phyloP scores from a whole-genome alignment of 2,888 invertebrate species.

The Pterobdella sp. region DNA sequence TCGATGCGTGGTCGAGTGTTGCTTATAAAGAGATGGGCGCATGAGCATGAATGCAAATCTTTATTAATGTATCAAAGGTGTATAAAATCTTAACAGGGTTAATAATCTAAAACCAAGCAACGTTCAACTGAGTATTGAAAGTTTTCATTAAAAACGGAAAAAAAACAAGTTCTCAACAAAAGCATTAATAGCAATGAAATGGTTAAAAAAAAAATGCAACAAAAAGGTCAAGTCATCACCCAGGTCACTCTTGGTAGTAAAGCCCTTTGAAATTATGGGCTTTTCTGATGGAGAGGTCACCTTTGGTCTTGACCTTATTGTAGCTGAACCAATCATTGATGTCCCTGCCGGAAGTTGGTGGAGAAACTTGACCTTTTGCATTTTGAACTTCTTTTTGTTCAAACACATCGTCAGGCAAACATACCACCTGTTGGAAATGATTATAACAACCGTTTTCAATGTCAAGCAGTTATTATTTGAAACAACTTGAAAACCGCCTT shows the following conservation, averaged over 20 bases:
- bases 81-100: too few species aligned
- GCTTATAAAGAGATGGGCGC: too few species aligned
- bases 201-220: not conserved
- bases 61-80: too few species aligned
- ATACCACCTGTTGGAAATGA: not conserved
- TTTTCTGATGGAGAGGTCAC: not conserved
- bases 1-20: too few species aligned
- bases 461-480: too few species aligned
- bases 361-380: not conserved
- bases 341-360: not conserved
- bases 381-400: not conserved
- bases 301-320: slow-evolving; percentile 18
- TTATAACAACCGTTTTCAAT: too few species aligned
- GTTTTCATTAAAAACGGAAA: not conserved
- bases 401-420: not conserved
- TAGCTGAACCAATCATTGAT: slow-evolving; percentile 17
- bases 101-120: too few species aligned
- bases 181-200: not conserved
- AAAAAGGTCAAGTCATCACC: not conserved
- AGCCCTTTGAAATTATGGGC: not conserved
- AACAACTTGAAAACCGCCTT: too few species aligned
- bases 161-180: not conserved
- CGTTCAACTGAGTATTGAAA: not conserved
- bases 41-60: too few species aligned
- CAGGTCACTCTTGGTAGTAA: not conserved